Base-by-base conservation (phyloP, 2,888 invertebrate species). In the Aspidiotus destructor region DNA sequence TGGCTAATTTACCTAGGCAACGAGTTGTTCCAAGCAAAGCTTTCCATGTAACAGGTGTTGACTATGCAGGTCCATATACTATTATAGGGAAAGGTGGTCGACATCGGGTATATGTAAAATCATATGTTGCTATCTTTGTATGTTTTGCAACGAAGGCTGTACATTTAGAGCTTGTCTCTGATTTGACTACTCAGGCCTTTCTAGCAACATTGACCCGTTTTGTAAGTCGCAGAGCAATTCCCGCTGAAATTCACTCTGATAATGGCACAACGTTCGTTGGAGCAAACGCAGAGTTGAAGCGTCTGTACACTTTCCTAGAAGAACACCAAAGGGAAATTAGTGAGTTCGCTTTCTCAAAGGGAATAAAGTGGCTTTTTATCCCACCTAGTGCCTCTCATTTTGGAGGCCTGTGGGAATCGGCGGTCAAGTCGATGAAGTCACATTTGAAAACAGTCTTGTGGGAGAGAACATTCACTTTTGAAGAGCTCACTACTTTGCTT, bases 1-100 rank as follows among this genome's bases (percentile, higher is more conserved):
- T 75, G 75, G 75, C 73, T n/a, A 64, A 73, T 57, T 70, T 75
- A 58, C 75, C 75, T 5, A 53, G 17, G 28, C 41, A 41, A 8
- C 15, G 73, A 54, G 71, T 72, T 3, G 62, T 44, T 7, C 71
- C 72, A 17, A 52, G 57, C 8, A 54, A 57, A 15, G 63, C 72
- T 7, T 73, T 72, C 54, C 44, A 15, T 6, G 48, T 17, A 7
- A 48, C 60, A 8, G 72, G 71, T n/a, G 57, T 72, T 7, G 72
- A 72, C 42, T 70, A 65, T 60, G 69, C 70, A 10, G 72, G 71
- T 0, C 72, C 72, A 16, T 48, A 71, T 13, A 9, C 40, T 11
- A 8, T 41, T 10, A 17, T 68, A 9, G 54, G 44, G 42, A 7
- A 42, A 44, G 48, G 41, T 15, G 44, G n/a, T 10, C n/a, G 71